Evolutionary conservation across 92 coral and sea anemone genomes (phyloP), one percentile per base, ranked within the genome.

Genomic region (Palythoa grandiflora): DNA sequence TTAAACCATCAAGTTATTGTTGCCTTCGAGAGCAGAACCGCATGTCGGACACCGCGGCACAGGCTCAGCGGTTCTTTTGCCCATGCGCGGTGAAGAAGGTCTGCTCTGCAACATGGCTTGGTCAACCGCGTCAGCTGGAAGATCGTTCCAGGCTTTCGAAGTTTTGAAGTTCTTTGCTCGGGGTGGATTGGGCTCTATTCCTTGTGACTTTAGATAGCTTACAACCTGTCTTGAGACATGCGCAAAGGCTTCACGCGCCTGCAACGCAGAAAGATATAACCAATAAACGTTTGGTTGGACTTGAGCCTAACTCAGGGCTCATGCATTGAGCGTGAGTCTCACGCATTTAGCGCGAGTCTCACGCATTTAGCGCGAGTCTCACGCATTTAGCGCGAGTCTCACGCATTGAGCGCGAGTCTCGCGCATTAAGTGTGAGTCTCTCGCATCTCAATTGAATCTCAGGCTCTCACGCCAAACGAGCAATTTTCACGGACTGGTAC

Each of bases 231-330:
- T 75, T 50, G 98, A 95, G 54, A 95, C 89, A 57, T 90, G 90
- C 14, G 98, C 98, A 14, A 93, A 88, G 53, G 90, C 90, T 54
- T 95, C 98, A 35, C 96, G 96, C n/a, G 94, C 98, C 96, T 95
- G 79, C 17, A 55, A 73, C 21, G 40, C 14, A 39, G 65, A 80
- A 51, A n/a, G 11, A 44, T 10, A 75, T 50, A 20, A 37, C 14
- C 66, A 11, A 72, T 15, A 70, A 65, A 28, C 13, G 44, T 6
- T 38, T n/a, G 44, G 5, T 44, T 44, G 50, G 50, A 44, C 4
- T 44, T 44, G 50, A 44, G 6, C 6, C 28, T 28, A 28, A 28
- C 28, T 28, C 28, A 28, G 28, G 28, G 28, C 28, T 28, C 28
- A 28, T 28, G 28, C 28, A 28, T 28, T 28, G 28, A 28, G 28